Percentiles rank a stretch among this genome's conserved stretches.
Evolutionary conservation across 2,113 vertebrate genomes (phyloP).

Genomic region (Sorex fumeus): DNA sequence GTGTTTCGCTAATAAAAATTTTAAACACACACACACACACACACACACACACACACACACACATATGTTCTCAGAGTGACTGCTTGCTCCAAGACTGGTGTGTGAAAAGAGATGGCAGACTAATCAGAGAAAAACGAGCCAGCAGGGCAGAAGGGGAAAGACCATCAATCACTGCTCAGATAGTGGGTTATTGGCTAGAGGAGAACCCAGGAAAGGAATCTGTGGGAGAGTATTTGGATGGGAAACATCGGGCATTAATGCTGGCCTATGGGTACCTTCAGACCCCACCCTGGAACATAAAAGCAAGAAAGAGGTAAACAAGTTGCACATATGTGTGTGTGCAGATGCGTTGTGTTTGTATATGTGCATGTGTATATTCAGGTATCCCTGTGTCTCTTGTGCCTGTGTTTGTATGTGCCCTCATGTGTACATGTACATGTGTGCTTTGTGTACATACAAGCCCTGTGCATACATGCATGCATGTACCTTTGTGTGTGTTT

Average conservation of each 20-base stretch:
- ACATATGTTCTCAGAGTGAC: neutral
- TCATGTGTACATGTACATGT: no score
- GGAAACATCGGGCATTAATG: neutral
- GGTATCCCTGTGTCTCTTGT: no score
- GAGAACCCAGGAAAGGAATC: neutral
- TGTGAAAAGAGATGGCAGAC: neutral
- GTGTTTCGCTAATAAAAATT: no score
- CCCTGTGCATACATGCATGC: no score
- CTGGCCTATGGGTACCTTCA: neutral
- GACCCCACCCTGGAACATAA: neutral
- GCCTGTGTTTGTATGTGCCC: no score
- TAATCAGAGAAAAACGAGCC: neutral
- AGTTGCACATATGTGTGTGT: neutral
- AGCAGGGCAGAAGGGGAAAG: neutral
- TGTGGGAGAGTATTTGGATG: neutral
- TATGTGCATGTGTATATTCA: no score
- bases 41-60: no score
- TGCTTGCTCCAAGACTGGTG: neutral
- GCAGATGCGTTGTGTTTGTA: no score
- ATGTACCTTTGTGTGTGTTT: no score
- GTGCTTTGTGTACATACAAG: no score
- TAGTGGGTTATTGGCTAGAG: neutral
- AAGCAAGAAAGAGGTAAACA: neutral
- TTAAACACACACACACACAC: no score
- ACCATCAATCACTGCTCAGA: neutral